phyloP scores from a whole-genome alignment of 1,140 invertebrate species.

The Eufriesea mexicana region DNA sequence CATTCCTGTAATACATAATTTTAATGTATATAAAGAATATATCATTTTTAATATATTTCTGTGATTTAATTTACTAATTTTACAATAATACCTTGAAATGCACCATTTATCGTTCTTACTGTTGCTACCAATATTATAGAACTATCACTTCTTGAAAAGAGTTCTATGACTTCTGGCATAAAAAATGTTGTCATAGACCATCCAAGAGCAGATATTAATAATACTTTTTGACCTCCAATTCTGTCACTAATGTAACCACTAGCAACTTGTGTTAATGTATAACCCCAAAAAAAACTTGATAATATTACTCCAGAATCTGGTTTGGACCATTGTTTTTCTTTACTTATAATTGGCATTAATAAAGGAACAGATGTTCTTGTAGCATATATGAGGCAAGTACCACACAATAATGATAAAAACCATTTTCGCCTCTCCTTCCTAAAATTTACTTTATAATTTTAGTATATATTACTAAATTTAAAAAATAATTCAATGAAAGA shows the following conservation, averaged over 20 bases:
- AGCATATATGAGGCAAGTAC: conserved; percentile 87
- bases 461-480: neutral
- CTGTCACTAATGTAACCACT: conserved; percentile 88
- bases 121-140: conserved; percentile 85
- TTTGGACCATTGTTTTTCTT: conserved; percentile 88
- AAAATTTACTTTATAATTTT: conserved; percentile 46
- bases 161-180: conserved; percentile 86
- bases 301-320: conserved; percentile 88
- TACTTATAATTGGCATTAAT: conserved; percentile 85
- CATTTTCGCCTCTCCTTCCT: conserved; percentile 84
- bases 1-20: conserved; percentile 80
- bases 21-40: conserved; percentile 4
- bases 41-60: conserved; percentile 4
- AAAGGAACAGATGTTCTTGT: conserved; percentile 87
- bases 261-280: conserved; percentile 88
- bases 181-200: conserved; percentile 88
- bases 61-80: neutral
- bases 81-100: conserved; percentile 85
- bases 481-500: neutral
- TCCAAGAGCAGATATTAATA: conserved; percentile 85
- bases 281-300: conserved; percentile 91
- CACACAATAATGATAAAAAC: conserved; percentile 85
- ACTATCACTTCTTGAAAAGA: conserved; percentile 83
- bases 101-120: conserved; percentile 86
- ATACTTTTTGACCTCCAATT: conserved; percentile 87